These are phyloP conservation scores for Holotrichia oblita DNA, from an alignment of 1,140 invertebrate genomes.

Conservation along the genomic window DNA sequence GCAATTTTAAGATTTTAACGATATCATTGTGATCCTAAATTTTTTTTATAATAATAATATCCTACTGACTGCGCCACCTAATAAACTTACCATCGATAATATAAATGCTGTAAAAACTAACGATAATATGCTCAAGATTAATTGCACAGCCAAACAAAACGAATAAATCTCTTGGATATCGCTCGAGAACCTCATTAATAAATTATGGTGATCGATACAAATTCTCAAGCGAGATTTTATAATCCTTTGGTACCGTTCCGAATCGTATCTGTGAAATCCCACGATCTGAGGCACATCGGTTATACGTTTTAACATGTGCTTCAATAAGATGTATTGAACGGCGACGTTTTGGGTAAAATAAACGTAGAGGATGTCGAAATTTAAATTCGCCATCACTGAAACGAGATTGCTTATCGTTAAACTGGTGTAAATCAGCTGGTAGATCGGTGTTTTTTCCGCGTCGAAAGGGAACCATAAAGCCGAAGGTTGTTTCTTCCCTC, in stretches of 20 bases:
- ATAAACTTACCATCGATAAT: too few species aligned
- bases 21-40: not conserved
- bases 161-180: not conserved
- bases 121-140: not conserved
- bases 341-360: constrained; percentile 3
- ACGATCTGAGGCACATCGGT: not conserved
- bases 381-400: not conserved
- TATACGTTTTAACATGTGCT: not conserved
- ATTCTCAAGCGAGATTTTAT: not conserved
- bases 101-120: too few species aligned
- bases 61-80: not conserved
- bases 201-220: not conserved
- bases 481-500: not conserved
- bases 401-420: not conserved
- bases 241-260: not conserved
- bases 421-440: not conserved
- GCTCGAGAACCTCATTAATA: not conserved
- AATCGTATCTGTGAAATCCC: not conserved
- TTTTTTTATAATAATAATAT: not conserved
- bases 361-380: not conserved
- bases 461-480: not conserved
- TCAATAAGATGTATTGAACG: not conserved
- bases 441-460: not conserved
- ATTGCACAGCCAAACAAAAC: not conserved
- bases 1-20: constrained; percentile 3